A percentile compares a stretch with the other conserved stretches of the same genome.
Evolutionary conservation across 2,888 invertebrate species (phyloP).

Genomic region (Dryocosmus kuriphilus): DNA sequence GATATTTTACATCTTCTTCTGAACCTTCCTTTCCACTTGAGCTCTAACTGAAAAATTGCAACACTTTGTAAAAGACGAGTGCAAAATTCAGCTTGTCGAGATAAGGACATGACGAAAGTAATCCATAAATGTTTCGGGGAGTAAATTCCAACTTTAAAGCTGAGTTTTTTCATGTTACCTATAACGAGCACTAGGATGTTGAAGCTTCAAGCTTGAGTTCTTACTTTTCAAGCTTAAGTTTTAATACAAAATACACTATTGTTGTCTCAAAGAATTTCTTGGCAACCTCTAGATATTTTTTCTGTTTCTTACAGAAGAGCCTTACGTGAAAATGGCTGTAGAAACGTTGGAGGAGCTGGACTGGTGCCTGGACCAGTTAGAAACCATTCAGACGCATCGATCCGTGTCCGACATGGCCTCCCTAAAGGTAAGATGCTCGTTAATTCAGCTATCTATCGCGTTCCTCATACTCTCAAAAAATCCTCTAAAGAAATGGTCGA

Average conservation of each 20-base stretch:
- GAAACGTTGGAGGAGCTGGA: slow-evolving; percentile 99
- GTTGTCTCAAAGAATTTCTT: no score
- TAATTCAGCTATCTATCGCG: slow-evolving; percentile 24
- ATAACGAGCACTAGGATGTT: no score
- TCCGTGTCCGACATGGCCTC: slow-evolving; percentile 99
- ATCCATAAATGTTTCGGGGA: not conserved
- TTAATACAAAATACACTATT: no score
- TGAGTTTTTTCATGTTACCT: no score
- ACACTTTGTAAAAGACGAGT: not conserved
- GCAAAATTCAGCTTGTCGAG: not conserved
- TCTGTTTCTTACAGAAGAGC: slow-evolving; percentile 87
- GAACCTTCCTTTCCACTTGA: not conserved
- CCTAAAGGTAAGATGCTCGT: slow-evolving; percentile 88
- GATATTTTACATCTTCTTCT: not conserved
- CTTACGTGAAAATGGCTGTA: slow-evolving; percentile 96
- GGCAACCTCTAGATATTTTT: slow-evolving; percentile 18
- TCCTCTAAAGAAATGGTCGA: not conserved
- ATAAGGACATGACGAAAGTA: not conserved
- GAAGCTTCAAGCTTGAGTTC: no score
- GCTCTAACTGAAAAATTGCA: not conserved
- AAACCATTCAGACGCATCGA: slow-evolving; percentile 99
- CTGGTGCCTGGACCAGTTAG: slow-evolving; percentile 99
- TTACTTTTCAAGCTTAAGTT: no score
- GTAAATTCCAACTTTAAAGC: no score
- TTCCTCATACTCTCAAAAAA: not conserved